Evolutionary conservation across 2,888 invertebrate genomes (phyloP), one percentile per base, ranked within the genome.

Genomic region (Stenoptilia bipunctidactyla): DNA sequence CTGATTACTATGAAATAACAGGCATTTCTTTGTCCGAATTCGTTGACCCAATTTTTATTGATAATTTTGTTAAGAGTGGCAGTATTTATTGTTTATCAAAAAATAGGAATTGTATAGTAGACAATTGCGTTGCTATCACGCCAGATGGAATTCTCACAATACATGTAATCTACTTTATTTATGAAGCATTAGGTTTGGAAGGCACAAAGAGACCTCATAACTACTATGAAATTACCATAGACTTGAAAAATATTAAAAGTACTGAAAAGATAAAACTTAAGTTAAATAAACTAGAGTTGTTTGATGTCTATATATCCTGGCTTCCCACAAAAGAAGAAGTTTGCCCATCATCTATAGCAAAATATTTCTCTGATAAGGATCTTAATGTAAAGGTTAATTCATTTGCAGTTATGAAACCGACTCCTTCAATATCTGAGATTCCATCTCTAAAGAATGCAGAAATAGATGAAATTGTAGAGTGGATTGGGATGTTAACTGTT

Each of bases 261-360:
- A 34, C 46, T n/a, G 51, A 55, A 0, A 72, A 61, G 61, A 13
- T 66, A 0, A 61, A 50, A 37, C 47, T 49, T 40, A 48, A 58
- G 10, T 46, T 80, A 34, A 49, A 41, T 5, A 77, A 69, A 50
- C 41, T 82, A 3, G 67, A 68, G 38, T 30, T 35, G 2, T 70
- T 73, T 25, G 58, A 79, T 46, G 72, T 76, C 37, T 46, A 57
- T 36, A 37, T 83, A 30, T 46, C 46, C 13, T 83, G 83, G 83
- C 67, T 71, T 39, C 75, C 83, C 1, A 50, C 54, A 36, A 47
- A 58, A 36, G 66, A 68, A 37, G 51, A 63, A 37, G 48, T 80
- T 1, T 80, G 82, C 39, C 82, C 80, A 12, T 83, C 82, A 1
- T 74, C 80, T 1, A 53, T 83, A 44, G 83, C 80, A 8, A 80